A percentile compares a stretch with the other conserved stretches of the same genome.
Conservation (phyloP, 2,888 invertebrate genomes). For the Drosophila subquinaria region DNA sequence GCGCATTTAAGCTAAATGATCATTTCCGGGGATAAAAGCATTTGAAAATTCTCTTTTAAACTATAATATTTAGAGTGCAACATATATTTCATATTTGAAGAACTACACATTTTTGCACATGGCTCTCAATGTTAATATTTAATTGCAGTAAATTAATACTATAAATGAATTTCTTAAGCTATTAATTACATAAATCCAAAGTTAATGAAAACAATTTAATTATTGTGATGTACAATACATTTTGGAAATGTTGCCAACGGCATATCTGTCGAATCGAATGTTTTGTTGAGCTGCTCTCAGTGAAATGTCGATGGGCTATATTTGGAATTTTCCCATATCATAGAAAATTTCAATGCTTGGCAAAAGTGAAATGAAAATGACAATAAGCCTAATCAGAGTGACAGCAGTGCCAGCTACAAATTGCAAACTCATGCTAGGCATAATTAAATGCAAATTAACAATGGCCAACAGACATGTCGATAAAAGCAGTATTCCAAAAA, state of each 20-base stretch:
- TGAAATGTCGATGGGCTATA: conserved; percentile 6
- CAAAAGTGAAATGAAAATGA: conserved; percentile 89
- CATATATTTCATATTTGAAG: not conserved
- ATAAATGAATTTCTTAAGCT: not conserved
- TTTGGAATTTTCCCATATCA: conserved; percentile 85
- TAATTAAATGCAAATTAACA: conserved; percentile 68
- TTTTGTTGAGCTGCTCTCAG: not conserved
- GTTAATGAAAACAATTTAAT: not conserved
- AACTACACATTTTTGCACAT: too few relatives aligned
- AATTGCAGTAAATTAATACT: not conserved
- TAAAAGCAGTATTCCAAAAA: conserved; percentile 11
- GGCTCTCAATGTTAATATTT: not conserved
- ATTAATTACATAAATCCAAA: not conserved
- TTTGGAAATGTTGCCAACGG: not conserved
- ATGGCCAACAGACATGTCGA: conserved; percentile 21
- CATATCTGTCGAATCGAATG: not conserved
- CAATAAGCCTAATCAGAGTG: conserved; percentile 89
- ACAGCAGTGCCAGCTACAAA: conserved; percentile 91
- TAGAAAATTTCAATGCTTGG: conserved; percentile 88
- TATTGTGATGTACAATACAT: not conserved
- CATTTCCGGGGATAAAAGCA: not conserved
- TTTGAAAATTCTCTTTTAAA: not conserved
- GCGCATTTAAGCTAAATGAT: conserved; percentile 3
- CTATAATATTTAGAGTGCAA: not conserved
- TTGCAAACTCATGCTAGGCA: conserved; percentile 83